Evolutionary conservation across 2,888 invertebrate genomes (phyloP).

Genomic region (Tenodera sinensis): DNA sequence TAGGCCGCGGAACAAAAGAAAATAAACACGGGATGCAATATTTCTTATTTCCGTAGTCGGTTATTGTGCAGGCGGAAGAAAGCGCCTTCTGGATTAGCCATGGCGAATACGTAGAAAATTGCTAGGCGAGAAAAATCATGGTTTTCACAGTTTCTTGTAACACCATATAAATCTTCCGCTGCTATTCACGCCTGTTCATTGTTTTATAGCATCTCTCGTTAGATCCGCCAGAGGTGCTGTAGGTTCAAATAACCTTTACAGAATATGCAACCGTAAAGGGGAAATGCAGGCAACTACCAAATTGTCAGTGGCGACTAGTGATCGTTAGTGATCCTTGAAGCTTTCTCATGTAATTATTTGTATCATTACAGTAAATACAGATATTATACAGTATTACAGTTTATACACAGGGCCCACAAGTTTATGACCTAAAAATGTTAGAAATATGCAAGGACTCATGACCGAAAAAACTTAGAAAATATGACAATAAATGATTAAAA

Average conservation of each 20-base stretch:
- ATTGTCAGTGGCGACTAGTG: too few relatives aligned
- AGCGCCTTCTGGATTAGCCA: neutral
- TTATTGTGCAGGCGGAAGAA: neutral
- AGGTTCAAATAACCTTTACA: neutral
- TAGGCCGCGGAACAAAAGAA: neutral
- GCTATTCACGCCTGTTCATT: neutral
- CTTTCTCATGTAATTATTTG: too few relatives aligned
- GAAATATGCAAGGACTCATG: too few relatives aligned
- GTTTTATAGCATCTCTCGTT: neutral
- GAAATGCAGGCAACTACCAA: too few relatives aligned
- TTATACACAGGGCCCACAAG: too few relatives aligned
- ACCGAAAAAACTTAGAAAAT: too few relatives aligned
- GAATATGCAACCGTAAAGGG: too few relatives aligned
- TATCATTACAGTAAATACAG: too few relatives aligned
- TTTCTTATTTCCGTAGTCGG: neutral
- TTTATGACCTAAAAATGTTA: too few relatives aligned
- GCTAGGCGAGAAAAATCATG: neutral
- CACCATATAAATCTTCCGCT: neutral
- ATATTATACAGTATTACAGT: too few relatives aligned
- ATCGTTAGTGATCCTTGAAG: too few relatives aligned
- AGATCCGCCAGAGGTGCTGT: neutral
- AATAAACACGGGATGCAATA: neutral
- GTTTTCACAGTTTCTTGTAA: neutral
- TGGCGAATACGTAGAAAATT: neutral
- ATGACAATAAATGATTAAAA: too few relatives aligned